phyloP scores from a whole-genome alignment of 1,140 invertebrate genomes.

The Drosophila sechellia region DNA sequence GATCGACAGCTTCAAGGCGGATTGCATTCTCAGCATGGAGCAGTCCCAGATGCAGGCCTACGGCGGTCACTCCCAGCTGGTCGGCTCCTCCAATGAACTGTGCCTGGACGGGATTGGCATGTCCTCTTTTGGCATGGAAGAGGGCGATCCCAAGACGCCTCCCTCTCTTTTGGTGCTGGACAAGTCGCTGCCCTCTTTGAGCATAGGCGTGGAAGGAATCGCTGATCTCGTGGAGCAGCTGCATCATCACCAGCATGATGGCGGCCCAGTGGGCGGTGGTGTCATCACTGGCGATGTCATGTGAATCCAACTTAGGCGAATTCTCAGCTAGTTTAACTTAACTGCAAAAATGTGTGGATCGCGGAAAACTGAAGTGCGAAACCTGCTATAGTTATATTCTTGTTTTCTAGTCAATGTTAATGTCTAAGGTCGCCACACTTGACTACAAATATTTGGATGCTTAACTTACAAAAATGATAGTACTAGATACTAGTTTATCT shows the following conservation, averaged over 20 bases:
- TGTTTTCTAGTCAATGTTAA: conserved; percentile 40
- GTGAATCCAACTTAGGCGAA: conserved; percentile 44
- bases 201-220: conserved; percentile 70
- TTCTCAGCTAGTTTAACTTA: conserved; percentile 48
- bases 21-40: conserved; percentile 82
- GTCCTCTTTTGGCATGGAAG: conserved; percentile 55
- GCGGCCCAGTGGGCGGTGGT: conserved; percentile 9
- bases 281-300: conserved; percentile 26
- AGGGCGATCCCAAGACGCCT: conserved; percentile 55
- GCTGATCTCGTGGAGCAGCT: conserved; percentile 69
- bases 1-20: conserved; percentile 83
- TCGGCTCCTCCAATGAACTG: conserved; percentile 27
- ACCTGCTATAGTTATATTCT: conserved; percentile 33
- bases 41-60: conserved; percentile 52
- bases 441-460: no score
- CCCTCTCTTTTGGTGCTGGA: conserved; percentile 73
- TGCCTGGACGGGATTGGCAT: conserved; percentile 62
- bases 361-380: not conserved
- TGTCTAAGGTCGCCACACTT: conserved; percentile 3
- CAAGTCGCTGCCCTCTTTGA: conserved; percentile 70
- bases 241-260: conserved; percentile 46
- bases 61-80: conserved; percentile 33
- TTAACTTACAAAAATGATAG: no score
- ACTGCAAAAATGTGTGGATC: not conserved
- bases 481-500: not conserved